Base-by-base conservation (phyloP, 2,113 vertebrate species). In the Eubucco bourcierii region DNA sequence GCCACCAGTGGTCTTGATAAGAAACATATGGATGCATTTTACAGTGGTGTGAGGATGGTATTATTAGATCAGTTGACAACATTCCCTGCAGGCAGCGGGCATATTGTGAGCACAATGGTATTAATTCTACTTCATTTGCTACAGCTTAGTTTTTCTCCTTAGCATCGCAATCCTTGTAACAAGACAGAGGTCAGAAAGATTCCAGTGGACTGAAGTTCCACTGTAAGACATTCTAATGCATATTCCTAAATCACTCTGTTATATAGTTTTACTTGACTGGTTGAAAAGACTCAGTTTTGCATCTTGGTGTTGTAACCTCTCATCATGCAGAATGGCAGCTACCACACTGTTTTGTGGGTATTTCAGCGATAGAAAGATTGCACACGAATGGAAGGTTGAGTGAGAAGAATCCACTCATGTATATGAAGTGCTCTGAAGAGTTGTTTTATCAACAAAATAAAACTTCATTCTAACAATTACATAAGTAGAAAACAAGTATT, bases 91-190 rank as follows among this genome's bases (percentile, higher is more conserved):
- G 94, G 94, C 96, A 91, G 75, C 23, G 50, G 91, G 84, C 87
- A 95, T 72, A 92, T 91, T 96, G 94, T 88, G 91, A 95, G 44
- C 87, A 88, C 93, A 96, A 95, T 95, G 85, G 90, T 33, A 96
- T 96, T 96, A 96, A 96, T 96, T 96, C 95, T 96, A 95, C 93
- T 95, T 94, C 91, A 95, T 96, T 96, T 96, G 87, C 78, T 79
- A 9, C 86, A 93, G 92, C 95, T 87, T 95, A 72, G 37, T 9
- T 39, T 66, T 84, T 76, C 94, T 96, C 95, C 92, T 93, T 52
- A 11, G 10, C 41, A 71, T 77, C 71, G 83, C 63, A 78, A 63
- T 70, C 84, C 50, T 74, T 73, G 34, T 76, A 91, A 95, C 64
- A 80, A 80, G 80, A 79, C 50, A 79, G 78, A 87, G 79, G 75